Percentiles rank a stretch among this genome's conserved stretches.
Evolutionary conservation across 92 coral and sea anemone genomes (phyloP).

Genomic region (Scolanthus callimorphus): DNA sequence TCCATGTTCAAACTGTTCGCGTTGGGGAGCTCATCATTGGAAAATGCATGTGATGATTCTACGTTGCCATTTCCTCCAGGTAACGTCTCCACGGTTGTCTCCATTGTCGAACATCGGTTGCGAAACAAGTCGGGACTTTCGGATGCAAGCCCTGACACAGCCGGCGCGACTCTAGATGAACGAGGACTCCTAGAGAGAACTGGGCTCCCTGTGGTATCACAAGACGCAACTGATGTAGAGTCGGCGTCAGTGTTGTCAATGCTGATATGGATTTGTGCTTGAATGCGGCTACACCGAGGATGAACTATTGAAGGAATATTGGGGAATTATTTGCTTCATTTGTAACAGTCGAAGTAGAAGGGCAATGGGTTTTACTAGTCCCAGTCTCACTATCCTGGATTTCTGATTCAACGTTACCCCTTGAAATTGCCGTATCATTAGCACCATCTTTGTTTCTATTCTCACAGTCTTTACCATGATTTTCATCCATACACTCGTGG

Average conservation of each 20-base stretch:
- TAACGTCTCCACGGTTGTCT: neutral
- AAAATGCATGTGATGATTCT: neutral
- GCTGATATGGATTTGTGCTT: neutral
- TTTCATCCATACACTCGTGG: neutral
- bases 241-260: neutral
- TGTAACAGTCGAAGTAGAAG: too few species aligned
- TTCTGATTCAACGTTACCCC: neutral
- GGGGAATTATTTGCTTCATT: too few species aligned
- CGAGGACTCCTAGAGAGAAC: neutral
- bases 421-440: neutral
- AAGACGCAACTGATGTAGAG: neutral
- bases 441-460: neutral
- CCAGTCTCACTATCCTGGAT: too few species aligned
- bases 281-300: neutral
- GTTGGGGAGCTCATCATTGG: neutral
- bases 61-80: neutral
- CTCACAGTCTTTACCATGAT: neutral
- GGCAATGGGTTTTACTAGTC: too few species aligned
- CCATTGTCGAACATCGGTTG: neutral
- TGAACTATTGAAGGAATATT: too few species aligned
- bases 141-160: neutral
- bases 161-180: neutral
- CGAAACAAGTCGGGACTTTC: neutral
- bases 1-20: constrained; percentile 1
- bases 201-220: constrained; percentile 1